Base-by-base conservation (phyloP, 2,797 vertebrate species). In the Pantherophis alleghaniensis region DNA sequence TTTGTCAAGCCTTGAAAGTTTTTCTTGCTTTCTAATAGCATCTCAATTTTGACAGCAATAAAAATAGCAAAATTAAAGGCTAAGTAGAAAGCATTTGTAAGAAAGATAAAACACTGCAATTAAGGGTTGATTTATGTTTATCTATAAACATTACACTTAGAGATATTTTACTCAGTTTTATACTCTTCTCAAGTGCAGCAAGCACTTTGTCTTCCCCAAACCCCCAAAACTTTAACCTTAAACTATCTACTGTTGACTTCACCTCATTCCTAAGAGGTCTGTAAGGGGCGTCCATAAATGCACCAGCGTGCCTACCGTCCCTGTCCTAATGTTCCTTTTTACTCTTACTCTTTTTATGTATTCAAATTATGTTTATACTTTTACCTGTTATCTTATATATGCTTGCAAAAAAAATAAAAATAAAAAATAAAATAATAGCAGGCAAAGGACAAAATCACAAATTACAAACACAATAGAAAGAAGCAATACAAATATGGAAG, bases 41-140 rank as follows among this genome's bases (percentile, higher is more conserved):
- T 86, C 51, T 69, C 53, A 51, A 59, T 89, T 92, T 91, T 92
- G 89, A 89, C 91, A 89, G 92, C 89, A 88, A 86, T 92, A 94
- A 91, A 92, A 92, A 92, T 92, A 91, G 56, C 56, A 94, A 92
- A 91, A 94, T 92, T 92, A 92, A 89, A 61, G 69, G 87, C 89
- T 86, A 74, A 92, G 87, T 86, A 87, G 86, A 94, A 92, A 86
- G 32, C 86, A 89, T 92, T 91, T 91, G 53, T 92, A 92, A 94
- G 24, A 88, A 66, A 91, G 90, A 74, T 24, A 88, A 74, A 90
- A 63, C 86, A 89, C 56, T 69, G 86, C 51, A 89, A 92, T 91
- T 91, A 92, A 51, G 51, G 20, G n/a, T 86, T 91, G 86, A 93
- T 94, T 91, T 92, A 90, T 92, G 83, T 86, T 87, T 47, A 88